Conservation (phyloP, 2,797 vertebrate species). For the Neostethus bicornis region DNA sequence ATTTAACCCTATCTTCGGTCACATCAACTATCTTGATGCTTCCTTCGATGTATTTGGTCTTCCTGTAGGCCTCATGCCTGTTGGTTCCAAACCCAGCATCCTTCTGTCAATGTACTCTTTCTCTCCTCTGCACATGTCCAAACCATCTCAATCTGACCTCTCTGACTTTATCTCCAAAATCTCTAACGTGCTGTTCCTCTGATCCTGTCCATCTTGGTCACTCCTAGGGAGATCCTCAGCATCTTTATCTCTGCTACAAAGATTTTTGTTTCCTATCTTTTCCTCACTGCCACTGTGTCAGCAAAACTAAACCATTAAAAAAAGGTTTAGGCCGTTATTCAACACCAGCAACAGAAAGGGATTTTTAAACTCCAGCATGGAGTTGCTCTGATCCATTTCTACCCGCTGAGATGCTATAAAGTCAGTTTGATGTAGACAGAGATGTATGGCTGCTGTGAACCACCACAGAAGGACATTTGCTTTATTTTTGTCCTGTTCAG, state of each 20-base stretch:
- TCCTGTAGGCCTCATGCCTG: no score
- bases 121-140: no score
- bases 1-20: no score
- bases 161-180: no score
- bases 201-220: no score
- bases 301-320: neutral
- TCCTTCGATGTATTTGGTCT: no score
- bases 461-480: constrained; percentile 24
- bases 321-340: constrained; percentile 3
- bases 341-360: constrained; percentile 1
- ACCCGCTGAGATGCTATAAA: constrained; percentile 5
- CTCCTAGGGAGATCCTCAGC: no score
- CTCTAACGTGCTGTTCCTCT: no score
- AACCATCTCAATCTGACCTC: no score
- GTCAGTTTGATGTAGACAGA: constrained; percentile 16
- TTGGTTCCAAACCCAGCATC: no score
- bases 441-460: constrained; percentile 14
- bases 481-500: constrained; percentile 7
- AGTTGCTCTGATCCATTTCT: constrained; percentile 15
- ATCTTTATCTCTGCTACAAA: neutral
- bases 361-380: neutral
- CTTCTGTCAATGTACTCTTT: no score
- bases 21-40: no score
- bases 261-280: constrained; percentile 1
- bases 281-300: neutral